Conservation (phyloP, 53 echinoderm and acorn worm species). For the Echinarachnius parma region DNA sequence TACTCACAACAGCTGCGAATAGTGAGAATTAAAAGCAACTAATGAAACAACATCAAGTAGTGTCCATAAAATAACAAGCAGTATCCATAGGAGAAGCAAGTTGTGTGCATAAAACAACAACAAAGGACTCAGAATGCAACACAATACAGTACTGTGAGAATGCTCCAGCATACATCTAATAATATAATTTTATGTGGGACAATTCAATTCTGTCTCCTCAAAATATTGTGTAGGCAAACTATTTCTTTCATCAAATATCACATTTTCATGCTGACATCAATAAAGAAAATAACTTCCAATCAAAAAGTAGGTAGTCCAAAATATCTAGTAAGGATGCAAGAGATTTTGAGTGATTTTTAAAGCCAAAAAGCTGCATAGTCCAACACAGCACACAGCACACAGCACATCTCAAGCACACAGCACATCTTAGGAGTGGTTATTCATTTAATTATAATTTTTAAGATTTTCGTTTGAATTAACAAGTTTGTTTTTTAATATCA, state of each 20-base stretch:
- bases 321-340: not conserved
- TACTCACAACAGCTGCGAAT: not conserved
- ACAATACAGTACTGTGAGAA: not conserved
- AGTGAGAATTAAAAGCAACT: no score
- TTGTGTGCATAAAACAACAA: not conserved
- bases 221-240: not conserved
- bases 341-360: conserved; percentile 12
- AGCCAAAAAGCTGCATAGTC: not conserved
- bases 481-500: no score
- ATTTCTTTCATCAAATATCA: conserved; percentile 11
- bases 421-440: no score
- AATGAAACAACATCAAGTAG: no score
- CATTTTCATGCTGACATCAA: not conserved
- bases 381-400: conserved; percentile 10
- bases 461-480: no score
- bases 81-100: no score
- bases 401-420: not conserved
- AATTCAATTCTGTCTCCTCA: not conserved
- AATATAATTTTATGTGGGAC: not conserved
- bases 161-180: not conserved
- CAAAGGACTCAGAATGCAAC: not conserved
- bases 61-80: no score
- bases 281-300: not conserved
- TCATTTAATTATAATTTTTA: no score
- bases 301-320: not conserved